phyloP scores from a whole-genome alignment of 1,140 invertebrate genomes.

The Hypsibius dujardini region DNA sequence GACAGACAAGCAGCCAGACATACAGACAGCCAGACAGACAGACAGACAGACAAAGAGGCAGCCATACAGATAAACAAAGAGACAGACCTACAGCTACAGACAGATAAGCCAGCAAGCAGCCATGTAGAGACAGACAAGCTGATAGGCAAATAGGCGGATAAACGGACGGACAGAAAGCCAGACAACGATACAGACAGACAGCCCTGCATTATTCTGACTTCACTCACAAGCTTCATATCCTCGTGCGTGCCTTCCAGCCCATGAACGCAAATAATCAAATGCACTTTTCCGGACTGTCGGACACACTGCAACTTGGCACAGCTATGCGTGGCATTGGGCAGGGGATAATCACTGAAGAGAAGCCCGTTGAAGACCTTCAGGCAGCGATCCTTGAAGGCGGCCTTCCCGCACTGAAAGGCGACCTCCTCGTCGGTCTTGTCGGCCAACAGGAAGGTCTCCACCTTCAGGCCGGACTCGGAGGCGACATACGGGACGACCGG shows the following conservation, averaged over 20 bases:
- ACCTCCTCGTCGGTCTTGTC: neutral
- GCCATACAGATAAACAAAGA: too few species aligned
- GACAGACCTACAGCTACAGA: too few species aligned
- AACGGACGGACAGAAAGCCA: too few species aligned
- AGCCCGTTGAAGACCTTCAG: constrained; percentile 5
- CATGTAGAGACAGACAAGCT: too few species aligned
- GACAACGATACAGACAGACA: too few species aligned
- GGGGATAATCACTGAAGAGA: constrained; percentile 1
- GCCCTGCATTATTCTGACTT: too few species aligned
- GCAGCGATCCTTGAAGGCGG: neutral
- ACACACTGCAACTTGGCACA: neutral
- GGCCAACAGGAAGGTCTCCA: neutral
- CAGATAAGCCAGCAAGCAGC: too few species aligned
- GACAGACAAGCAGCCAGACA: too few species aligned
- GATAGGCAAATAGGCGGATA: too few species aligned
- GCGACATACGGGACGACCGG: neutral
- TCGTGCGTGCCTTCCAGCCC: constrained; percentile 64
- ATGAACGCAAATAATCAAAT: constrained; percentile 87
- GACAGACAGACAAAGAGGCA: too few species aligned
- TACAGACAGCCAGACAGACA: too few species aligned
- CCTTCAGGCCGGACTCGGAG: neutral
- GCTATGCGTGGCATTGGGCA: constrained; percentile 5
- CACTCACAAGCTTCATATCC: constrained; percentile 56
- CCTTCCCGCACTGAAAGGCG: neutral
- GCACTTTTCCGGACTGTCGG: constrained; percentile 33